These are phyloP conservation scores for Carcina quercana DNA, from an alignment of 2,888 invertebrate genomes.

Conservation along the genomic window DNA sequence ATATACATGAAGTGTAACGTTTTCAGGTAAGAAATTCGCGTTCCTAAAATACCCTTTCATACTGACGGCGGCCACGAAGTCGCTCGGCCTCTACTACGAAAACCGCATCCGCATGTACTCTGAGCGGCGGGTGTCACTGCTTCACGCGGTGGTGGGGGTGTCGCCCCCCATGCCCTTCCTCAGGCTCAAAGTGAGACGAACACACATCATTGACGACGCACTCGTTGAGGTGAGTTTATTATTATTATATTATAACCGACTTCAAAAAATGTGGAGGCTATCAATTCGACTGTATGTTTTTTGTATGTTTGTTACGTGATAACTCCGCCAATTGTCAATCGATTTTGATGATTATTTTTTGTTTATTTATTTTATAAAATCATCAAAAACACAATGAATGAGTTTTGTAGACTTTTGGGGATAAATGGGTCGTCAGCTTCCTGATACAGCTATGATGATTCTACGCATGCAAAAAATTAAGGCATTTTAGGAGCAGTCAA, in stretches of 20 bases:
- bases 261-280: no score
- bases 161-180: conserved; percentile 89
- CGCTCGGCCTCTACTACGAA: conserved; percentile 93
- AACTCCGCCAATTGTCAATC: no score
- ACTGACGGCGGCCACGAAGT: conserved; percentile 93
- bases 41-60: conserved; percentile 95
- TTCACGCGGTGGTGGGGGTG: conserved; percentile 89
- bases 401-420: no score
- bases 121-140: conserved; percentile 88
- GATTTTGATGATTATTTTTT: no score
- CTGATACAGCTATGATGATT: no score
- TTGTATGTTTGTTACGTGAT: no score
- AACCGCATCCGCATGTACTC: conserved; percentile 96
- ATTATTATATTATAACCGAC: background rate
- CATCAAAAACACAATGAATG: no score
- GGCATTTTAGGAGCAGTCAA: no score
- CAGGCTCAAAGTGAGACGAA: conserved; percentile 85
- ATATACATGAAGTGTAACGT: conserved; percentile 2
- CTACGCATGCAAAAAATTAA: no score
- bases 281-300: no score
- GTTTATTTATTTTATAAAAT: no score
- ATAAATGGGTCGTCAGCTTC: no score
- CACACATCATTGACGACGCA: conserved; percentile 93
- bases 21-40: conserved; percentile 81
- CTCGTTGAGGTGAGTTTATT: conserved; percentile 83